A percentile compares a stretch with the other conserved stretches of the same genome.
phyloP scores from a whole-genome alignment of 2,113 vertebrate genomes.

The Amblyopsis rosae region DNA sequence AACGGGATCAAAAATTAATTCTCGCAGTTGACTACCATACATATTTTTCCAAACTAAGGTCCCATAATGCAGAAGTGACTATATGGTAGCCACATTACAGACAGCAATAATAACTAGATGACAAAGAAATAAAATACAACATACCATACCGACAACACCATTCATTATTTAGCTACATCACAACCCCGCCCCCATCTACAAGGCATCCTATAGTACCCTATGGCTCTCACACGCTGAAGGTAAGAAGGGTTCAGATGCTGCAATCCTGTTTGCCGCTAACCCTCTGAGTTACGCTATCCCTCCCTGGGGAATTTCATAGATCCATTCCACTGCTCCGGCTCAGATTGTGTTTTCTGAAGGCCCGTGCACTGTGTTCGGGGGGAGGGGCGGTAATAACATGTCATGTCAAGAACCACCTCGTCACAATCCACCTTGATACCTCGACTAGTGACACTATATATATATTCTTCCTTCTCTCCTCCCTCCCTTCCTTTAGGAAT shows the following conservation, averaged over 20 bases:
- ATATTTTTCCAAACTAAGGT: no score
- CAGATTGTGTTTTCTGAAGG: conserved; percentile 69
- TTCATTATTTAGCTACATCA: conserved; percentile 66
- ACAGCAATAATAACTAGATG: no score
- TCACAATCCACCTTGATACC: no score
- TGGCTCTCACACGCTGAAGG: neutral
- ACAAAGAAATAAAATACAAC: no score
- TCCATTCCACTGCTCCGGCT: conserved; percentile 57
- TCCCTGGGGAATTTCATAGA: conserved; percentile 74
- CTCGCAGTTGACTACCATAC: no score
- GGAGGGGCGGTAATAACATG: conserved; percentile 36
- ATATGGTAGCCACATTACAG: no score
- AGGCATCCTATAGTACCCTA: neutral
- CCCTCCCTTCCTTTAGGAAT: no score
- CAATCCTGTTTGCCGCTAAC: conserved; percentile 53
- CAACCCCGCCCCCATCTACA: neutral
- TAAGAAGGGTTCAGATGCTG: conserved; percentile 29
- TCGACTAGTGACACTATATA: no score
- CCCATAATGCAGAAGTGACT: no score
- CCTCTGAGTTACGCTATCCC: conserved; percentile 66
- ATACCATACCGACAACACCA: conserved; percentile 27
- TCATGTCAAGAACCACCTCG: no score
- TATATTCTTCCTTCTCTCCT: no score
- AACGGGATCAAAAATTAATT: no score
- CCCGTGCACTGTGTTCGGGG: conserved; percentile 33